Conservation (phyloP, 2,888 invertebrate genomes). For the Clostera curtula region DNA sequence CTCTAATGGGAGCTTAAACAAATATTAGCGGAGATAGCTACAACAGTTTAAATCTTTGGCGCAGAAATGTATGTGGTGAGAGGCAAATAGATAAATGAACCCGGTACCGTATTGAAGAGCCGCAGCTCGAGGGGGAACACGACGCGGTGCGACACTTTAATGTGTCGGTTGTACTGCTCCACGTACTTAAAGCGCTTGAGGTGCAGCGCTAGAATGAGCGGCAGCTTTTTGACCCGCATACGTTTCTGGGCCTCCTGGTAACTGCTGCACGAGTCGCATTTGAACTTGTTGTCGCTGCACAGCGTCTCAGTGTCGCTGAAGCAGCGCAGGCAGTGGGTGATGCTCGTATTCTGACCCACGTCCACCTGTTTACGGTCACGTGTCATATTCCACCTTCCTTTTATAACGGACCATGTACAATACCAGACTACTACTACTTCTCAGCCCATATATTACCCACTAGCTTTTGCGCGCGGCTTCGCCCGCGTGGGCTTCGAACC, state of each 20-base stretch:
- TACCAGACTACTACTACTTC: too few relatives aligned
- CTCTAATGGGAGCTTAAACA: too few relatives aligned
- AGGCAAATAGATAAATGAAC: too few relatives aligned
- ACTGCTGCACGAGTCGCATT: constrained; percentile 99
- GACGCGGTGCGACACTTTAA: constrained; percentile 98
- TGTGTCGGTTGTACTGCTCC: constrained; percentile 98
- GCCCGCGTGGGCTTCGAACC: too few relatives aligned
- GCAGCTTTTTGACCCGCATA: constrained; percentile 98
- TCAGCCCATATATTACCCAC: too few relatives aligned
- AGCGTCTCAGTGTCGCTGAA: constrained; percentile 99
- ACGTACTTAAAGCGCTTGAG: constrained; percentile 98
- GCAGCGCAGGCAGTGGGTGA: constrained; percentile 97
- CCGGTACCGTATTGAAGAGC: constrained; percentile 97
- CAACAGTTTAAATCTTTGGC: too few relatives aligned
- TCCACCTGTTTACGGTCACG: too few relatives aligned
- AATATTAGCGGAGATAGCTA: too few relatives aligned
- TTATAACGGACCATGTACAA: too few relatives aligned
- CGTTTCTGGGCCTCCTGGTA: constrained; percentile 99
- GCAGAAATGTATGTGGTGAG: too few relatives aligned
- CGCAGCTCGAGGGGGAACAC: constrained; percentile 98
- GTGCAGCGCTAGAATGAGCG: constrained; percentile 97
- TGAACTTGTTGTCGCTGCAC: constrained; percentile 99
- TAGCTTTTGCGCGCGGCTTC: too few relatives aligned
- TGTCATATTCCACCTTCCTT: too few relatives aligned
- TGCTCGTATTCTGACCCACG: constrained; percentile 99